Conservation (phyloP, 2,888 invertebrate species). For the Cheilosia variabilis region DNA sequence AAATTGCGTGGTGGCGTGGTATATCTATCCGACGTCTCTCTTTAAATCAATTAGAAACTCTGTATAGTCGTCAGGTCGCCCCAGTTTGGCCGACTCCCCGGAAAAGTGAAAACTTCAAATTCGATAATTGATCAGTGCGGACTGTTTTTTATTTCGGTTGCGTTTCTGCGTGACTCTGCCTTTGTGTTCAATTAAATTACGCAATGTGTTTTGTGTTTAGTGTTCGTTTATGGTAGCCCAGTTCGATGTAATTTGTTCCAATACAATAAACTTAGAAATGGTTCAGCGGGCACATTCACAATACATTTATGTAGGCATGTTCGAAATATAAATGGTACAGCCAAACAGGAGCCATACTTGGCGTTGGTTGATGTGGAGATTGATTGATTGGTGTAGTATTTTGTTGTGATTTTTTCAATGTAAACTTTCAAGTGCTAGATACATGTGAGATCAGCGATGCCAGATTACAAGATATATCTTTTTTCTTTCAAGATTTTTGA, state of each 20-base stretch:
- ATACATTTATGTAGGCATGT: slow-evolving; percentile 34
- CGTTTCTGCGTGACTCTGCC: slow-evolving; percentile 10
- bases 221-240: slow-evolving; percentile 6
- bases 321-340: slow-evolving; percentile 11
- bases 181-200: slow-evolving; percentile 13
- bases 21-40: slow-evolving; percentile 31
- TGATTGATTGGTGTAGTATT: slow-evolving; percentile 31
- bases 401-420: slow-evolving; percentile 9
- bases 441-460: background rate
- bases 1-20: slow-evolving; percentile 33
- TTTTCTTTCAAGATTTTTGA: too few relatives aligned
- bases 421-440: slow-evolving; percentile 33
- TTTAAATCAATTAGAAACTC: slow-evolving; percentile 65
- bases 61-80: slow-evolving; percentile 14
- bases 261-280: slow-evolving; percentile 29
- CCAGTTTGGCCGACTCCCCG: slow-evolving; percentile 32
- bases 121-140: slow-evolving; percentile 53
- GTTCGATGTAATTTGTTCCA: slow-evolving; percentile 24
- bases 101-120: slow-evolving; percentile 24
- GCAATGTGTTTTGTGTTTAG: slow-evolving; percentile 56
- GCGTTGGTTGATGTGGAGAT: slow-evolving; percentile 7
- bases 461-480: too few relatives aligned
- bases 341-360: slow-evolving; percentile 33
- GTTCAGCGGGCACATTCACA: slow-evolving; percentile 40
- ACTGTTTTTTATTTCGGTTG: background rate